Base-by-base conservation (phyloP, 2,888 invertebrate genomes). In the Watsonalla binaria region DNA sequence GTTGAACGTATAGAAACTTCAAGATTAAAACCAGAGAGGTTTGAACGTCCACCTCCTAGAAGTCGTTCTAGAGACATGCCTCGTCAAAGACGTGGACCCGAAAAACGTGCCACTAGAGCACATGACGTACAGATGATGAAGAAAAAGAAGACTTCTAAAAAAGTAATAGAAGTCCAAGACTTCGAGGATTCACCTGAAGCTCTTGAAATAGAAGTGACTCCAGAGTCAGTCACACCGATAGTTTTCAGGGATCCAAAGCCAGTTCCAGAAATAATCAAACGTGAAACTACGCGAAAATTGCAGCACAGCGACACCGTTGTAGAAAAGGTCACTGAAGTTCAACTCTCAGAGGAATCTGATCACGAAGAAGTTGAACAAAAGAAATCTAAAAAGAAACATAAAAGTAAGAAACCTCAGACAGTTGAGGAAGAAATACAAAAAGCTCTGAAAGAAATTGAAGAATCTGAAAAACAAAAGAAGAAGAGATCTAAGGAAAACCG, bases 371-470 rank as follows among this genome's bases (percentile, higher is more conserved):
- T 56, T 15, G 80, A 80, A 39, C 70, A 62, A 45, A 89, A 83
- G 56, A 87, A 82, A 66, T 52, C 69, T 5, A 88, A 87, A 69
- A 88, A 86, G 77, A 89, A 88, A 66, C 72, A 75, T 46, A 90
- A 86, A 61, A 39, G 72, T n/a, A 89, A 86, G 61, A 88, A 84
- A 63, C 54, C 59, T n/a, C 87, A 82, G 65, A 61, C 68, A 2
- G 57, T 67, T 14, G 84, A 82, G 62, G 89, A 90, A 61, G 90
- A 90, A 62, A 90, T 90, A 59, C 82, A 81, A 59, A 84, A 78
- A 64, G 90, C 88, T 47, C 72, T 90, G 0, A 90, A 87, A 74
- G 90, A 90, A 72, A 89, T 90, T 51, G 88, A 87, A 61, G 84
- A 81, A 51, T 71, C 74, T 39, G 78, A 82, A 48, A 84, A 76